Conservation (phyloP, 2,888 invertebrate species). For the Caenorhabditis imperialis region DNA sequence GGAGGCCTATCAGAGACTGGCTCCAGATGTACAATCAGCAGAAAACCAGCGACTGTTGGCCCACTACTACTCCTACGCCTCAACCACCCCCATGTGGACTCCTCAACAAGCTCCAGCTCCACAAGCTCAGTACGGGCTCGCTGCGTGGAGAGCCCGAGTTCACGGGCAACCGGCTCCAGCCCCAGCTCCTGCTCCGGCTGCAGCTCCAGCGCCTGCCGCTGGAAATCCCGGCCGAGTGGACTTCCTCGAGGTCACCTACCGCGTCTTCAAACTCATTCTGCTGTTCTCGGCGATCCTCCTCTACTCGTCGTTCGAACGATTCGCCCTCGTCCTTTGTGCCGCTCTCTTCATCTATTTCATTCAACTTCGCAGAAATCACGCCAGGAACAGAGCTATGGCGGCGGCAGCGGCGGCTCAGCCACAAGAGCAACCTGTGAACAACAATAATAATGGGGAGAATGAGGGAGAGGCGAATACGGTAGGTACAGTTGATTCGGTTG, state of each 20-base stretch:
- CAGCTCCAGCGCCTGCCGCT: conserved; percentile 2
- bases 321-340: conserved; percentile 45
- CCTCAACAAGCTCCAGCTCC: too few species aligned
- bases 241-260: conserved; percentile 57
- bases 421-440: conserved; percentile 48
- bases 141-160: conserved; percentile 26
- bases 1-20: conserved; percentile 22
- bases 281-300: conserved; percentile 56
- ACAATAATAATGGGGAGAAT: conserved; percentile 61
- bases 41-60: conserved; percentile 23
- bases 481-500: not conserved
- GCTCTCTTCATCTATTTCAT: conserved; percentile 56
- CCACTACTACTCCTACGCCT: conserved; percentile 34
- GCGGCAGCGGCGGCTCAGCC: conserved; percentile 22
- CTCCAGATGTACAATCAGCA: conserved; percentile 12
- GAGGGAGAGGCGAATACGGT: conserved; percentile 38
- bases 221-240: conserved; percentile 45
- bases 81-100: not conserved
- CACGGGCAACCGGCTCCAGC: conserved; percentile 12
- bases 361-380: conserved; percentile 52
- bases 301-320: conserved; percentile 62
- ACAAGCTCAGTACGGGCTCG: not conserved
- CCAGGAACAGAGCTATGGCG: conserved; percentile 29
- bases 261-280: conserved; percentile 55
- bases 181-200: conserved; percentile 11